These are phyloP conservation scores for Macaria liturata DNA, from an alignment of 2,888 invertebrate genomes.

Conservation along the genomic window DNA sequence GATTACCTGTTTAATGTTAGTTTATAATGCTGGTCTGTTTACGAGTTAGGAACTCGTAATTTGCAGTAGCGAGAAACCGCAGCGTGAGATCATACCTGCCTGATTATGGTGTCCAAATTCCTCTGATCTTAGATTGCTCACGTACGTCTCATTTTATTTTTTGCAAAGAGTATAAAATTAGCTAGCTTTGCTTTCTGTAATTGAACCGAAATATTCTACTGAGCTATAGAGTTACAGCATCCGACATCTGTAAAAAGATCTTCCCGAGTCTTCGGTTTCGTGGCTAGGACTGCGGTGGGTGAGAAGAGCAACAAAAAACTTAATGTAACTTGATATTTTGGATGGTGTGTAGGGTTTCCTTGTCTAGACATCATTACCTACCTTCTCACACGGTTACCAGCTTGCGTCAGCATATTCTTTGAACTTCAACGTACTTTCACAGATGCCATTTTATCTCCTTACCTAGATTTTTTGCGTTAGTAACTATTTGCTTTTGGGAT, in stretches of 20 bases:
- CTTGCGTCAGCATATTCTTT: conserved; percentile 23
- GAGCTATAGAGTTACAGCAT: conserved; percentile 52
- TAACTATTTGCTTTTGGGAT: conserved; percentile 21
- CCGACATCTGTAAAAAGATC: conserved; percentile 64
- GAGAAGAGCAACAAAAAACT: conserved; percentile 56
- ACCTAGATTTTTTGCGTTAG: conserved; percentile 6
- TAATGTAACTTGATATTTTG: conserved; percentile 62
- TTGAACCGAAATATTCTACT: conserved; percentile 30
- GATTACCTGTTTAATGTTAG: conserved; percentile 27
- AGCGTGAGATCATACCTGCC: conserved; percentile 23
- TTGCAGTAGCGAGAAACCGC: conserved; percentile 25
- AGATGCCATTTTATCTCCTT: too few relatives aligned
- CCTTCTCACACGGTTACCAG: conserved; percentile 54
- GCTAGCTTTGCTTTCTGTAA: conserved; percentile 27
- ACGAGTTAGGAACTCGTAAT: conserved; percentile 23
- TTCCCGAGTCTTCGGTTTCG: conserved; percentile 59
- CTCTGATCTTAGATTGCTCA: conserved; percentile 36
- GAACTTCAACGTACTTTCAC: conserved; percentile 4
- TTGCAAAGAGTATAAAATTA: conserved; percentile 37
- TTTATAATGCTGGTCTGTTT: conserved; percentile 30
- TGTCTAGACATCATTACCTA: conserved; percentile 67
- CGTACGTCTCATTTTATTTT: conserved; percentile 30
- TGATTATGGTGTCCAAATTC: conserved; percentile 24
- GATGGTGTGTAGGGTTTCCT: conserved; percentile 67
- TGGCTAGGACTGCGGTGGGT: conserved; percentile 65